Base-by-base conservation (phyloP, 2,113 vertebrate genomes). In the Mormyrus lacerda region DNA sequence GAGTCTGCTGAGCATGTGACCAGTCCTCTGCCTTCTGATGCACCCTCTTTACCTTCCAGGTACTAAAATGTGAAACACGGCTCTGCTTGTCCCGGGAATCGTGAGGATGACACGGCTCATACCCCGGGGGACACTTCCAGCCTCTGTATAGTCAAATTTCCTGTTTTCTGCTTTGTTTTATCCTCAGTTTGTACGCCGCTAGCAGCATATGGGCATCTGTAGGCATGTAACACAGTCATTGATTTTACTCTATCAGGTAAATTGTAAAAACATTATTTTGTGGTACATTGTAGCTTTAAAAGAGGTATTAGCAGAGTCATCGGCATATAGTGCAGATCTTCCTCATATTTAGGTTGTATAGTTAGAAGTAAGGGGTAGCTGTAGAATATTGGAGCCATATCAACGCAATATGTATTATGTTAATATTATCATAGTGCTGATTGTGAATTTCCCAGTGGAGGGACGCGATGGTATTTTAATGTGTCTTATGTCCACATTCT, bases 201-300 rank as follows among this genome's bases (percentile, higher is more conserved):
- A 82, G 27, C 35, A n/a, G n/a, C 45, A 21, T 48, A 79, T 10
- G 17, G 35, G 35, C 19, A 79, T 19, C 45, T 69, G 44, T 44
- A 82, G 48, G 83, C 48, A 3, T 51, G 48, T 82, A 83, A 82
- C 31, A 55, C 50, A 24, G 35, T 27, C 51, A 48, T 27, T 42
- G 47, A 11, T 21, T 19, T 51, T 79, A 6, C 47, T 82, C n/a
- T 76, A n/a, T 73, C 19, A 44, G 50, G 19, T 89, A 39, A 89
- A 83, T 89, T 53, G 35, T 48, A 76, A 69, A 88, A 88, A 88
- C 44, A 13, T 85, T 47, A 85, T 27, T 50, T 45, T 85, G 4
- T n/a, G n/a, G 48, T 85, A 9, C 44, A 48, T 44, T 79, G 31
- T 79, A 19, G 73, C 11, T 47, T 85, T 85, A 10, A 85, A 50